Evolutionary conservation across 2,113 vertebrate genomes (phyloP).

Genomic region (Trichomycterus rosablanca): DNA sequence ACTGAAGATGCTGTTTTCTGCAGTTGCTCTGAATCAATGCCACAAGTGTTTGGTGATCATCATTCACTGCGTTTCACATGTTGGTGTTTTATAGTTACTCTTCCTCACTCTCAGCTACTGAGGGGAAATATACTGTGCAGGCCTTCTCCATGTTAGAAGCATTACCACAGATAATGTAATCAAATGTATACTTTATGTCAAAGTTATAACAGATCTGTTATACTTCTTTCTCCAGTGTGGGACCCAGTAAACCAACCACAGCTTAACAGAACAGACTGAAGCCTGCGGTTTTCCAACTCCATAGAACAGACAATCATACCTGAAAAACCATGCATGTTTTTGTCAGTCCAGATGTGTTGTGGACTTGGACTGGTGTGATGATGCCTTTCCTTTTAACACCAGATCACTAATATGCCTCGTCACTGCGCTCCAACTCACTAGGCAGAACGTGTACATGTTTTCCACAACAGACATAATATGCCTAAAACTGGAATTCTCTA

Average conservation of each 20-base stretch:
- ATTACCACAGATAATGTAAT: slow-evolving; percentile 31
- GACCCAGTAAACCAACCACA: slow-evolving; percentile 24
- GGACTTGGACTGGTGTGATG: slow-evolving; percentile 4
- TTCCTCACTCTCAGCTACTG: slow-evolving; percentile 8
- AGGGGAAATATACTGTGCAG: slow-evolving; percentile 7
- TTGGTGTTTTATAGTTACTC: slow-evolving; percentile 17
- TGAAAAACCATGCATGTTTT: slow-evolving; percentile 27
- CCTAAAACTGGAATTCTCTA: neutral
- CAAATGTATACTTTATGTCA: slow-evolving; percentile 19
- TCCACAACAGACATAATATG: no score
- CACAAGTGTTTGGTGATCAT: slow-evolving; percentile 7
- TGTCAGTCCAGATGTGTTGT: slow-evolving; percentile 35
- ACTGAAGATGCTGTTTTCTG: no score
- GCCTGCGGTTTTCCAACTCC: slow-evolving; percentile 19
- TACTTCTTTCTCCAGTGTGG: slow-evolving; percentile 21
- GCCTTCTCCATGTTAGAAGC: no score
- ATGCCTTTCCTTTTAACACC: slow-evolving; percentile 18
- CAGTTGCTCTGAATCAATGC: neutral
- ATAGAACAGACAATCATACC: slow-evolving; percentile 18
- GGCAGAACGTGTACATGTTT: slow-evolving; percentile 4
- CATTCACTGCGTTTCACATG: neutral
- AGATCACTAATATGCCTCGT: slow-evolving; percentile 30
- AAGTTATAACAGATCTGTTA: slow-evolving; percentile 15
- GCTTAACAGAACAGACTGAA: slow-evolving; percentile 25
- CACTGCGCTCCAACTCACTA: neutral